Evolutionary conservation across 2,888 invertebrate genomes (phyloP).

Genomic region (Crematogaster levior): DNA sequence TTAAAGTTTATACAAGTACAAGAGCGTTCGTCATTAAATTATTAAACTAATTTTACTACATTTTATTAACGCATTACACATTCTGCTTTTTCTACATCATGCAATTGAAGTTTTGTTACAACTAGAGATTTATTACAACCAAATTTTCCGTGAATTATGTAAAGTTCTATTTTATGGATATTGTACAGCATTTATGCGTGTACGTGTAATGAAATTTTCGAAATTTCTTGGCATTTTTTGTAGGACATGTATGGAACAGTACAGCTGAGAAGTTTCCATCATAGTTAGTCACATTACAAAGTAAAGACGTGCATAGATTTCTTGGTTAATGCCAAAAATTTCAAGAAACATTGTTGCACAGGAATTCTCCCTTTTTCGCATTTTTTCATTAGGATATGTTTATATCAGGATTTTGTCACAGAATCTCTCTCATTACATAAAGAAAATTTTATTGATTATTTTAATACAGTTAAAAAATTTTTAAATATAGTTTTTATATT

Average conservation of each 20-base stretch:
- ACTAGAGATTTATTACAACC: conserved; percentile 74
- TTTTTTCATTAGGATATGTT: not conserved
- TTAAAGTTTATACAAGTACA: not conserved
- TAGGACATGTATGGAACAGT: conserved; percentile 68
- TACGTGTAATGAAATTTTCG: conserved; percentile 73
- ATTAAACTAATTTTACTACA: not conserved
- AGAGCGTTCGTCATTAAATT: not conserved
- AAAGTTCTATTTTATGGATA: conserved; percentile 74
- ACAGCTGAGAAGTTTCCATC: conserved; percentile 38
- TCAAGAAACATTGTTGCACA: conserved; percentile 22
- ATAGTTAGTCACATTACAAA: conserved; percentile 25
- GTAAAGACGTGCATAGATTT: conserved; percentile 53
- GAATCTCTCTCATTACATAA: not conserved
- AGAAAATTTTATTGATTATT: conserved; percentile 2
- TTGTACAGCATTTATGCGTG: conserved; percentile 73
- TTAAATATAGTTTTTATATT: not conserved
- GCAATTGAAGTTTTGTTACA: conserved; percentile 64
- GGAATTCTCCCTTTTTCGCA: not conserved
- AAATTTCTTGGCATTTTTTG: conserved; percentile 72
- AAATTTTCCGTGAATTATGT: conserved; percentile 80
- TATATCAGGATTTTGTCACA: not conserved
- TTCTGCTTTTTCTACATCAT: conserved; percentile 62
- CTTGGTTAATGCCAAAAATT: conserved; percentile 57
- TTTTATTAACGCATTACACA: too few relatives aligned
- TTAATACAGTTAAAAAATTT: not conserved